A percentile compares a stretch with the other conserved stretches of the same genome.
Evolutionary conservation across 2,888 invertebrate species (phyloP).

Genomic region (Acronicta alni): DNA sequence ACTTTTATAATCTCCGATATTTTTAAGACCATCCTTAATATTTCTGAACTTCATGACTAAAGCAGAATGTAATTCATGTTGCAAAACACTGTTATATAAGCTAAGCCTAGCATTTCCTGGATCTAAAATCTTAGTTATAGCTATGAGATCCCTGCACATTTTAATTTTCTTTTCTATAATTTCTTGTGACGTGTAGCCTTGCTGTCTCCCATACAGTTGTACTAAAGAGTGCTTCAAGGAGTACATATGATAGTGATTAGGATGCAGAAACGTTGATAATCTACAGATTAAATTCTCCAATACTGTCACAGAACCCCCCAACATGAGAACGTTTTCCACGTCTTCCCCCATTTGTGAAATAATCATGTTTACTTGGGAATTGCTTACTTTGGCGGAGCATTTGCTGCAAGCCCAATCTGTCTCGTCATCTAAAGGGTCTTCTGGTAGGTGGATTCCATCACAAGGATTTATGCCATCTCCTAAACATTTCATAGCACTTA

Average conservation of each 20-base stretch:
- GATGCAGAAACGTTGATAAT: constrained; percentile 93
- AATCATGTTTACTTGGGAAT: constrained; percentile 91
- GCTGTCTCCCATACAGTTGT: constrained; percentile 93
- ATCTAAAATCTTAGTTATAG: constrained; percentile 91
- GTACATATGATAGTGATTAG: constrained; percentile 95
- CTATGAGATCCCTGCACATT: constrained; percentile 91
- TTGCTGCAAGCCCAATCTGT: constrained; percentile 94
- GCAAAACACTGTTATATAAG: constrained; percentile 93
- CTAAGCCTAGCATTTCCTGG: constrained; percentile 93
- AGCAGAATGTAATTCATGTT: constrained; percentile 92
- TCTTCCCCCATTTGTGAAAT: constrained; percentile 93
- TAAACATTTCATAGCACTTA: constrained; percentile 92
- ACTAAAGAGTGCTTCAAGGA: constrained; percentile 94
- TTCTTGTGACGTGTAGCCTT: constrained; percentile 90
- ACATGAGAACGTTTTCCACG: constrained; percentile 91
- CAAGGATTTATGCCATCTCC: constrained; percentile 89
- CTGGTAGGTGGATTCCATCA: constrained; percentile 92
- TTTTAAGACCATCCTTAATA: constrained; percentile 69
- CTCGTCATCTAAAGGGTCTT: constrained; percentile 91
- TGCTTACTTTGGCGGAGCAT: constrained; percentile 91
- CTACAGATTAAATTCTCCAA: constrained; percentile 91
- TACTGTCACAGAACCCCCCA: constrained; percentile 89
- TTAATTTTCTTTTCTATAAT: constrained; percentile 91
- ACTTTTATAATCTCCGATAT: constrained; percentile 75
- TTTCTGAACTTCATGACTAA: constrained; percentile 85